Conservation (phyloP, 2,113 vertebrate species). For the Ictalurus furcatus region DNA sequence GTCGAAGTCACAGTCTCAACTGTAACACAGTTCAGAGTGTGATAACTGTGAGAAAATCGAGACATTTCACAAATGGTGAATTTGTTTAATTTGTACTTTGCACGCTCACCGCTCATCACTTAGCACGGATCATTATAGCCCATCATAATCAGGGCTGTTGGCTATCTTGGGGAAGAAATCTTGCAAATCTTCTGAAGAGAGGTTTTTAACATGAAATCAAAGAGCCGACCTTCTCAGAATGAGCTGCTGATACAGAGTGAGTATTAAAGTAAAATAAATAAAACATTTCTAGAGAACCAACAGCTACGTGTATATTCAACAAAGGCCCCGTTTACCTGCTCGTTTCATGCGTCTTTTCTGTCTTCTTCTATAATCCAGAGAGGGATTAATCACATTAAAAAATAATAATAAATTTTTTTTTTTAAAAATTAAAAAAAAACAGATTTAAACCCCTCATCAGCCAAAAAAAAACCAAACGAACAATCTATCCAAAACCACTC, state of each 20-base stretch:
- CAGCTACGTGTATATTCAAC: not conserved
- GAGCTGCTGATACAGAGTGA: not conserved
- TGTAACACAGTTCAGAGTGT: not conserved
- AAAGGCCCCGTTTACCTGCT: not conserved
- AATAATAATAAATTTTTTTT: not conserved
- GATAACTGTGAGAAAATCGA: not conserved
- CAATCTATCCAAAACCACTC: not conserved
- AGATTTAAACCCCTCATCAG: not conserved
- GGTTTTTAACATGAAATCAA: not conserved
- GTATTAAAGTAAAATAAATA: not conserved
- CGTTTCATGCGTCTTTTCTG: not conserved
- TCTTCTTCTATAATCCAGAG: not conserved
- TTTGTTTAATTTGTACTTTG: constrained; percentile 3
- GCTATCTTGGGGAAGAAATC: not conserved
- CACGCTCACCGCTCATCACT: not conserved
- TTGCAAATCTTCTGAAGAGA: not conserved
- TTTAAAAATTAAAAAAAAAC: too few species aligned
- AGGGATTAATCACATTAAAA: not conserved
- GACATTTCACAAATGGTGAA: not conserved
- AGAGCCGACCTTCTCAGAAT: not conserved
- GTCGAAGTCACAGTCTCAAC: not conserved
- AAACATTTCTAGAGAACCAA: not conserved
- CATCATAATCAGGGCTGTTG: not conserved
- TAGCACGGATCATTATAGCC: not conserved
- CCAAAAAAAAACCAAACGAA: not conserved